Conservation (phyloP, 2,113 vertebrate genomes). For the Lophius piscatorius region DNA sequence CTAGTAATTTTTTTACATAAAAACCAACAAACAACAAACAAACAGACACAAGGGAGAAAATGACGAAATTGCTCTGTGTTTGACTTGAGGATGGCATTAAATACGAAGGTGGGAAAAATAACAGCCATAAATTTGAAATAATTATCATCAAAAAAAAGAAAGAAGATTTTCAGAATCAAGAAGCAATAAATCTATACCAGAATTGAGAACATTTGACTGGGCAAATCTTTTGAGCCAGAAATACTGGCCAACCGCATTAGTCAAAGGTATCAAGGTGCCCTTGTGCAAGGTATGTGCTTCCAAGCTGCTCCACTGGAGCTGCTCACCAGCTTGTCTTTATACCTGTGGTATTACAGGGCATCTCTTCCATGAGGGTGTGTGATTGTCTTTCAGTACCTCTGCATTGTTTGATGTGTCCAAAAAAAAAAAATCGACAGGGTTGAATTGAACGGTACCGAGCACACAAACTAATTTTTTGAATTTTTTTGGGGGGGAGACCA, state of each 20-base stretch:
- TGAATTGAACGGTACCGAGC: conserved; percentile 31
- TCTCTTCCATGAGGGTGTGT: conserved; percentile 23
- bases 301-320: conserved; percentile 33
- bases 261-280: conserved; percentile 51
- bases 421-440: conserved; percentile 34
- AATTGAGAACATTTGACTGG: not conserved
- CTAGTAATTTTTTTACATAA: too few species aligned
- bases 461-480: conserved; percentile 17
- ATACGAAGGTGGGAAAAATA: not conserved
- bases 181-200: too few species aligned
- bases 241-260: conserved; percentile 12
- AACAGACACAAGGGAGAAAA: too few species aligned
- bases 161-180: too few species aligned
- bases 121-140: not conserved
- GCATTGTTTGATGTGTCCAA: conserved; percentile 20
- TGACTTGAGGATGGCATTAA: not conserved
- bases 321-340: conserved; percentile 12
- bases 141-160: too few species aligned
- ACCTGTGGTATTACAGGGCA: conserved; percentile 15
- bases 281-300: conserved; percentile 34
- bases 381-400: conserved; percentile 24
- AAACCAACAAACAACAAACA: too few species aligned
- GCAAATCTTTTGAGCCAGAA: not conserved
- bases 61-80: not conserved
- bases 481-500: conserved; percentile 31